These are phyloP conservation scores for Drosophila neonasuta DNA, from an alignment of 2,888 invertebrate genomes.

Conservation along the genomic window DNA sequence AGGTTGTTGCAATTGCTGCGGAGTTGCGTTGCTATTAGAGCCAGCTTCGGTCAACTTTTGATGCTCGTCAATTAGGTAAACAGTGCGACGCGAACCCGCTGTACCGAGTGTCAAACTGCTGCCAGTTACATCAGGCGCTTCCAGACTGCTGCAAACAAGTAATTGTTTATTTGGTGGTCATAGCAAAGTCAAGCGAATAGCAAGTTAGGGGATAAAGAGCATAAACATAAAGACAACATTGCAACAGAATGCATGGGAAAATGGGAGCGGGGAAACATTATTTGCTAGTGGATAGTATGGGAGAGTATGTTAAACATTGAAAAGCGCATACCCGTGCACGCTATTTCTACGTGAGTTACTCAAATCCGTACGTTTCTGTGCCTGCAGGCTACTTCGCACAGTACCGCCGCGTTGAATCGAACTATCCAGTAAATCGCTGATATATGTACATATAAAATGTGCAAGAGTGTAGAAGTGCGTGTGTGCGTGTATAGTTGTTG, in stretches of 20 bases:
- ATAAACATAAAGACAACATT: slow-evolving; percentile 14
- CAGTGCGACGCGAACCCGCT: slow-evolving; percentile 91
- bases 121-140: slow-evolving; percentile 82
- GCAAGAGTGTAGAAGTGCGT: slow-evolving; percentile 35
- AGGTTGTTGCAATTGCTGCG: slow-evolving; percentile 44
- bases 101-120: slow-evolving; percentile 88
- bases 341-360: slow-evolving; percentile 84
- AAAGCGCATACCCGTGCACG: slow-evolving; percentile 84
- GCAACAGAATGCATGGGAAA: slow-evolving; percentile 9
- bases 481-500: slow-evolving; percentile 46
- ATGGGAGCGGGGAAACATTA: neutral
- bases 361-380: slow-evolving; percentile 81
- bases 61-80: slow-evolving; percentile 89
- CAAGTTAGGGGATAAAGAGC: neutral
- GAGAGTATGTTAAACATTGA: slow-evolving; percentile 64
- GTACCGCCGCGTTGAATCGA: slow-evolving; percentile 85
- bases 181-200: neutral
- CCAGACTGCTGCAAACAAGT: slow-evolving; percentile 72
- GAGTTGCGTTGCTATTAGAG: slow-evolving; percentile 38
- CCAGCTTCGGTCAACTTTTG: slow-evolving; percentile 82
- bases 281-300: slow-evolving; percentile 8
- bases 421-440: slow-evolving; percentile 84
- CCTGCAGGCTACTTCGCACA: slow-evolving; percentile 84
- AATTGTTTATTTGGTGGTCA: slow-evolving; percentile 10
- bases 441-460: slow-evolving; percentile 23